phyloP scores from a whole-genome alignment of 2,797 vertebrate genomes.

The Sitta carolinensis region DNA sequence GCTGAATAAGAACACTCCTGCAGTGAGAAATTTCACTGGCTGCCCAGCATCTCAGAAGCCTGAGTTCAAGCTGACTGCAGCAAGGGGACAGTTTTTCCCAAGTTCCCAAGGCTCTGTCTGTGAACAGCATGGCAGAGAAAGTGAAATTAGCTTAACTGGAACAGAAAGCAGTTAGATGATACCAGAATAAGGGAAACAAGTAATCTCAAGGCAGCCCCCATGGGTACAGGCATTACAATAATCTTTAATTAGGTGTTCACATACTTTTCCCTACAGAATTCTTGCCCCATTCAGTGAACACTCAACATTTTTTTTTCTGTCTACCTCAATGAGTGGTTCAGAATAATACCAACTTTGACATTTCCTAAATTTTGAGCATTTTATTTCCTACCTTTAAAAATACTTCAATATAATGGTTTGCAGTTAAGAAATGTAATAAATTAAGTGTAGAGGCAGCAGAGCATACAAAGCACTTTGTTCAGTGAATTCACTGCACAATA shows the following conservation, averaged over 20 bases:
- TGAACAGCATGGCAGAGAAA: not conserved
- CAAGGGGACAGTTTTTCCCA: not conserved
- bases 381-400: conserved; percentile 22
- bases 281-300: not conserved
- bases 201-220: not conserved
- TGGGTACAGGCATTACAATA: not conserved
- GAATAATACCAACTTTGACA: not conserved
- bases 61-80: not conserved
- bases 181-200: not conserved
- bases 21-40: not conserved
- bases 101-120: not conserved
- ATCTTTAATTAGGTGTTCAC: conserved; percentile 8
- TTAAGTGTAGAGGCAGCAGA: not conserved
- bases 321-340: not conserved
- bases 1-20: not conserved
- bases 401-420: not conserved
- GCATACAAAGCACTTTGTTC: not conserved
- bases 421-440: not conserved
- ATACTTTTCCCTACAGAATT: not conserved
- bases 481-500: not conserved
- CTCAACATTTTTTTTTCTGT: not conserved
- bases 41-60: not conserved
- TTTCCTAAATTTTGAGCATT: conserved; percentile 13
- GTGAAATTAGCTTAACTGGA: not conserved
- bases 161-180: not conserved